Base-by-base conservation (phyloP, 2,113 vertebrate genomes). In the Anas platyrhynchos region DNA sequence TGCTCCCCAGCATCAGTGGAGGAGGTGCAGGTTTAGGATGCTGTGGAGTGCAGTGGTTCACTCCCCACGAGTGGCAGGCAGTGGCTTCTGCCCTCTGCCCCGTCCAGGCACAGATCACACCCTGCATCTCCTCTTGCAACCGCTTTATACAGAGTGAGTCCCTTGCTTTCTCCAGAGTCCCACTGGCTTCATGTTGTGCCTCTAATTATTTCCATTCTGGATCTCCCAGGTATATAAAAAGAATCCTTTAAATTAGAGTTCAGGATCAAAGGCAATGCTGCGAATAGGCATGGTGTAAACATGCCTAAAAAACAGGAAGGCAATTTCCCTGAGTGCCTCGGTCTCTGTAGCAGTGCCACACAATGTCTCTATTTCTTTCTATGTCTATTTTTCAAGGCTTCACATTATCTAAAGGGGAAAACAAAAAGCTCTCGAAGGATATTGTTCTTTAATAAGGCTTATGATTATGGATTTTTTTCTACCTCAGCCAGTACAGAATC, bases 361-460 rank as follows among this genome's bases (percentile, higher is more conserved):
- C 18, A 7, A 10, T 17, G 75, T 58, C 44, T 80, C 66, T 44
- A 16, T 75, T 93, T 73, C 71, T 75, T 65, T 71, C 82, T 56
- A 41, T 20, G 61, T 52, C 76, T 92, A 54, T 94, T 97, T 96
- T 88, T 79, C 87, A 87, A 93, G 56, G 86, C 69, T 94, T 89
- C 11, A 1, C 34, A 69, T 94, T 75, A 88, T 88, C 81, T 54
- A 73, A 91, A 94, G 83, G 58, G 72, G 75, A 83, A 96, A 85
- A 71, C 76, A 89, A 91, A 93, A 88, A 93, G 58, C 78, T 46
- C 72, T 95, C 5, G 0, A 77, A 92, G 91, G 91, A 90, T 93
- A 93, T 93, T 89, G 72, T 77, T 92, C 94, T 95, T 94, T 88
- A 95, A 96, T 88, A 96, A 94, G 85, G 93, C 88, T 91, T 86